Conservation (phyloP, 2,797 vertebrate species). For the Gambusia yucatana region DNA sequence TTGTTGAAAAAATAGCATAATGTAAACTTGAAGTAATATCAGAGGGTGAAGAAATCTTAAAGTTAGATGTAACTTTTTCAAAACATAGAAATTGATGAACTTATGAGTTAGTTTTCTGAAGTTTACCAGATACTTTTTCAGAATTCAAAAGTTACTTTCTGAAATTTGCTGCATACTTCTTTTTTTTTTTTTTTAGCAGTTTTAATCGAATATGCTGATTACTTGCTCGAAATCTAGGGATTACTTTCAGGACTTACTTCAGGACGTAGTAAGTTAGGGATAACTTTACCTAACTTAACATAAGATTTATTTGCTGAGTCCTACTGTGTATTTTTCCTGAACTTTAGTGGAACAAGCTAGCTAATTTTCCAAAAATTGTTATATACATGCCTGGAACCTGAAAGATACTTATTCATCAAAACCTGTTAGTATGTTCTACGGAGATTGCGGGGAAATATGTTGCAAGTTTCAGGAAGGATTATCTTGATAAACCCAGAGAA, state of each 20-base stretch:
- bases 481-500: background rate
- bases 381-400: background rate
- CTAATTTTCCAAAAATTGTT: background rate
- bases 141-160: background rate
- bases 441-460: background rate
- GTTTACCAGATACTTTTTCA: background rate
- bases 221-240: background rate
- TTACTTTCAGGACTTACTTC: background rate
- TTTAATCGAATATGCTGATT: background rate
- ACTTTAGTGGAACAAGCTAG: background rate
- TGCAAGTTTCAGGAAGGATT: background rate
- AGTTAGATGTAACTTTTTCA: background rate
- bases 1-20: background rate
- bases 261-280: too few species aligned
- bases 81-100: background rate
- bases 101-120: background rate
- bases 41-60: too few species aligned
- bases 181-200: too few species aligned
- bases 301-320: background rate
- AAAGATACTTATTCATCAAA: background rate
- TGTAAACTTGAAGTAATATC: background rate
- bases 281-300: background rate
- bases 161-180: background rate
- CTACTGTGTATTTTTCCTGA: background rate
- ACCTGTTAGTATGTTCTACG: background rate